These are phyloP conservation scores for Coleophora flavipennella DNA, from an alignment of 2,888 invertebrate genomes.

Conservation along the genomic window DNA sequence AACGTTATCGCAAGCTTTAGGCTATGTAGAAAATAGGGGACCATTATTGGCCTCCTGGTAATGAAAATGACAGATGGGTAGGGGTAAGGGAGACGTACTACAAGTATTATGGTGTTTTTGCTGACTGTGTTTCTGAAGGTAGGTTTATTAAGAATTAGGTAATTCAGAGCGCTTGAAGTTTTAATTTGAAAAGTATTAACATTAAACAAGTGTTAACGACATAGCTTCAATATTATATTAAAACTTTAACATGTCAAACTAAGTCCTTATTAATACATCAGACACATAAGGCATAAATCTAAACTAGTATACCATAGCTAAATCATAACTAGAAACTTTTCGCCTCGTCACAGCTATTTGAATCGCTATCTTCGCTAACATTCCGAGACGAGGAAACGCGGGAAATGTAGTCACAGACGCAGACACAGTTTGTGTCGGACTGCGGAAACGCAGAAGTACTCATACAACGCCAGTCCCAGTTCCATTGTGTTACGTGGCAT, in stretches of 20 bases:
- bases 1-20: conserved; percentile 10
- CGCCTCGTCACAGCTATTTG: not conserved
- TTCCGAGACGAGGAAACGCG: conserved; percentile 8
- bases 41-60: conserved; percentile 12
- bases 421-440: conserved; percentile 15
- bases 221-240: no score
- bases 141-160: no score
- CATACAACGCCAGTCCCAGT: conserved; percentile 15
- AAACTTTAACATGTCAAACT: no score
- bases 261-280: no score
- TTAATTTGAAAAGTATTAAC: no score
- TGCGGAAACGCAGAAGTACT: conserved; percentile 27
- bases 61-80: conserved; percentile 2
- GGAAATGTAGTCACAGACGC: conserved; percentile 15
- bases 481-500: conserved; percentile 8
- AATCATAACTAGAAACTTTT: not conserved
- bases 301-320: no score
- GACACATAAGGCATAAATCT: no score
- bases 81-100: not conserved
- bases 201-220: no score
- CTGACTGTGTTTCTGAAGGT: no score
- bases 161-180: no score
- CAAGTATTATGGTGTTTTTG: no score
- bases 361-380: conserved; percentile 8
- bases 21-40: conserved; percentile 7